phyloP scores from a whole-genome alignment of 2,888 invertebrate species.

The Harpagoxenus sublaevis region DNA sequence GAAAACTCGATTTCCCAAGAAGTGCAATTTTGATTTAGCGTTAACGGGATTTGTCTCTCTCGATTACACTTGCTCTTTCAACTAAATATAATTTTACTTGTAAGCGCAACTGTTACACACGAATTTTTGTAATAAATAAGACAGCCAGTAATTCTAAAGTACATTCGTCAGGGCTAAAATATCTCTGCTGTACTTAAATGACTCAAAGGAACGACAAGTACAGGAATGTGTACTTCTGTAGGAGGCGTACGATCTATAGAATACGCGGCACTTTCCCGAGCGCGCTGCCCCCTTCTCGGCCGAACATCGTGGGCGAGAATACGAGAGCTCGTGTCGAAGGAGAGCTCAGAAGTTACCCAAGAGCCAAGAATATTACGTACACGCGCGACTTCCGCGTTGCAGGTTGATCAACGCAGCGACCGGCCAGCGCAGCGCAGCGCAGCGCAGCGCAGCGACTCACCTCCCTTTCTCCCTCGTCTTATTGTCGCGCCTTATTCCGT shows the following conservation, averaged over 20 bases:
- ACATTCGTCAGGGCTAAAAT: background rate
- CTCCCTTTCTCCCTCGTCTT: conserved; percentile 62
- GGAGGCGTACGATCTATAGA: background rate
- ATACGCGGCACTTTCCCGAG: conserved; percentile 36
- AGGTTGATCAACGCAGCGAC: conserved; percentile 73
- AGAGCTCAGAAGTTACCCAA: conserved; percentile 76
- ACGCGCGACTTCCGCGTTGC: conserved; percentile 81
- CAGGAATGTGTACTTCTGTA: background rate
- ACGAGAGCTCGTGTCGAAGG: conserved; percentile 62
- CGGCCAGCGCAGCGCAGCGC: conserved; percentile 59
- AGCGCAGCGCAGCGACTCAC: conserved; percentile 43
- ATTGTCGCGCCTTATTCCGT: conserved; percentile 61
- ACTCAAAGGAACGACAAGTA: background rate
- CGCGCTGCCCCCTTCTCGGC: conserved; percentile 71
- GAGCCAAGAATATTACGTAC: conserved; percentile 77
- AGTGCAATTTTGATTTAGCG: background rate
- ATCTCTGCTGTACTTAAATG: background rate
- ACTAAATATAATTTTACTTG: background rate
- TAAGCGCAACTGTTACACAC: too few relatives aligned
- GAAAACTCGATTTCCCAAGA: background rate
- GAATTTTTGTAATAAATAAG: background rate
- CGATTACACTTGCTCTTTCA: background rate
- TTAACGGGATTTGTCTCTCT: background rate
- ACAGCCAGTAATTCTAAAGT: background rate
- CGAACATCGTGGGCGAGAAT: conserved; percentile 80